phyloP scores from a whole-genome alignment of 1,140 invertebrate genomes.

The Mylabris phalerata region DNA sequence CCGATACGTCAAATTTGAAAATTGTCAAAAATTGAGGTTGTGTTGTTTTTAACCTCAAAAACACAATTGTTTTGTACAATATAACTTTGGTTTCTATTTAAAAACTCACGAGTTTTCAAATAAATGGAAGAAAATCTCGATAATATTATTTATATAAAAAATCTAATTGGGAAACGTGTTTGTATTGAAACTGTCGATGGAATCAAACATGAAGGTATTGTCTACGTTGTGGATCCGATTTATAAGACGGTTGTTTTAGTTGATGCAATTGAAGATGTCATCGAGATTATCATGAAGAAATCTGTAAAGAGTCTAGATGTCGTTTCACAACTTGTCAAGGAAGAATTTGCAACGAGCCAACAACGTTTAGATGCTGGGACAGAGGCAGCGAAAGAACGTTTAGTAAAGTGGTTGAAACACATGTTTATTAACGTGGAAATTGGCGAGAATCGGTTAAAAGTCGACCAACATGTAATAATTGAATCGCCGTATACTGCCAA shows the following conservation, averaged over 20 bases:
- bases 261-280: slow-evolving; percentile 4
- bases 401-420: slow-evolving; percentile 28
- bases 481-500: slow-evolving; percentile 34
- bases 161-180: slow-evolving; percentile 27
- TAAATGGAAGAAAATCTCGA: slow-evolving; percentile 9
- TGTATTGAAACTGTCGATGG: slow-evolving; percentile 29
- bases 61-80: too few species aligned
- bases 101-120: too few species aligned
- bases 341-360: slow-evolving; percentile 11
- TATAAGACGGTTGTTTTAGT: slow-evolving; percentile 32
- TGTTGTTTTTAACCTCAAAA: too few species aligned
- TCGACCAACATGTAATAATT: slow-evolving; percentile 35
- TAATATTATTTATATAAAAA: slow-evolving; percentile 26
- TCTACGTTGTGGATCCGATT: slow-evolving; percentile 36
- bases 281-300: not conserved
- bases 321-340: slow-evolving; percentile 17
- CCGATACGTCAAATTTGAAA: too few species aligned
- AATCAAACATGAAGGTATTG: slow-evolving; percentile 18
- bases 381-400: not conserved
- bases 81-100: too few species aligned
- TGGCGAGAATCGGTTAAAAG: slow-evolving; percentile 30
- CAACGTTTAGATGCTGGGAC: not conserved
- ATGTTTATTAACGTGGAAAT: slow-evolving; percentile 35
- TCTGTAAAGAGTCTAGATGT: slow-evolving; percentile 29
- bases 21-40: too few species aligned